Percentiles rank a stretch among this genome's conserved stretches.
Conservation (phyloP, 2,888 invertebrate genomes). For the Cataglyphis cursor region DNA sequence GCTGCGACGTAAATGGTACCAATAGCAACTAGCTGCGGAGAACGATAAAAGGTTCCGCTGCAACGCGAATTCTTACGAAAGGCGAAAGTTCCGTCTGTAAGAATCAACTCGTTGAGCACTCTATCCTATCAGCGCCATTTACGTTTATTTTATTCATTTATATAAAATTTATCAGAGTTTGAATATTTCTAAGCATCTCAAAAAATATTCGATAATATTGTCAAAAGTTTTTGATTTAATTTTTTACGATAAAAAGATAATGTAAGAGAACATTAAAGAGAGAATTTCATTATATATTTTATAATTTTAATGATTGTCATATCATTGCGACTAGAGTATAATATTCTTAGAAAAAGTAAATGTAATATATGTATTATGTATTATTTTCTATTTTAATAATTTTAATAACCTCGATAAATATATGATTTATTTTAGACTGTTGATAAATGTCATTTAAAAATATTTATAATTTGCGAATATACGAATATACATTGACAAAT, state of each 20-base stretch:
- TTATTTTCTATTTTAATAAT: background rate
- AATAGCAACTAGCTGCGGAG: constrained; percentile 41
- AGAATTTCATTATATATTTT: background rate
- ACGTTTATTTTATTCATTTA: background rate
- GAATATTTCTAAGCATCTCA: background rate
- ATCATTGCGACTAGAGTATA: background rate
- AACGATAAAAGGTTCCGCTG: constrained; percentile 59
- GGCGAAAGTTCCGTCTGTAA: constrained; percentile 6
- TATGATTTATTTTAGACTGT: no score
- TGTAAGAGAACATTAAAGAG: background rate
- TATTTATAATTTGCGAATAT: background rate
- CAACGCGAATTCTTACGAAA: constrained; percentile 36
- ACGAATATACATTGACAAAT: background rate
- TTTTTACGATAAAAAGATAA: background rate
- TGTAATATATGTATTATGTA: background rate
- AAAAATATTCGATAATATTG: background rate
- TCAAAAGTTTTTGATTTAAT: background rate
- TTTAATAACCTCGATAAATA: no score
- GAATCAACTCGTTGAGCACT: constrained; percentile 15
- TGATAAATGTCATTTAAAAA: background rate
- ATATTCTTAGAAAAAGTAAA: background rate
- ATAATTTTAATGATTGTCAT: background rate
- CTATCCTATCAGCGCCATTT: background rate
- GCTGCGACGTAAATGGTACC: constrained; percentile 71
- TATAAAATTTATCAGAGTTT: background rate